Evolutionary conservation across 2,888 invertebrate genomes (phyloP), one percentile per base, ranked within the genome.

Genomic region (Lacanobia wlatinum): DNA sequence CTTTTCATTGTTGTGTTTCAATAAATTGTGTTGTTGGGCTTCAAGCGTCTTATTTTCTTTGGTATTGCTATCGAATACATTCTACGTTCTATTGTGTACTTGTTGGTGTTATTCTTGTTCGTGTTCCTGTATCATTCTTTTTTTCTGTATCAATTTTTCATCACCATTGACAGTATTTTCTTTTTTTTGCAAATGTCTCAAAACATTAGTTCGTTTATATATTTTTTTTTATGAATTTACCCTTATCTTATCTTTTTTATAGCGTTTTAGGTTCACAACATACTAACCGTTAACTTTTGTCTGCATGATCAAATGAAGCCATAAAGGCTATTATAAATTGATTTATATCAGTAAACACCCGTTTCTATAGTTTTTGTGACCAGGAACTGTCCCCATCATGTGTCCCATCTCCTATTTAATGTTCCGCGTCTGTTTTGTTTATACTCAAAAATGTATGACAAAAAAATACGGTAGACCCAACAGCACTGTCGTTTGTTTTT

Each of bases 261-360:
- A 7, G 2, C n/a, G 9, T 50, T 21, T n/a, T 21, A 21, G 10
- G 4, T 9, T 50, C n/a, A 50, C n/a, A 50, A 50, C 10, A 1
- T 21, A n/a, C 50, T 50, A 21, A 40, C 16, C 18, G 28, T 21
- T 14, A 12, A 1, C 12, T 43, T 50, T 61, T 46, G 14, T 59
- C 18, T 63, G 23, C 50, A 53, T 63, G 28, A 73, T 60, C 62
- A 64, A 78, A 78, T 78, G 38, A 63, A 73, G 71, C 62, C 70
- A 60, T 53, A 66, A 75, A 76, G 60, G 52, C 69, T 50, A 63
- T 71, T 59, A 46, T n/a, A 16, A 63, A 63, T 68, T 82, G 84
- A 85, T 82, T 84, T 84, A 88, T 84, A 76, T 69, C 67, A 82
- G 83, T 86, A 87, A 88, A 88, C 83, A 88, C 58, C 34, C 76